Conservation (phyloP, 1,140 invertebrate genomes). For the Lordiphosa mommai region DNA sequence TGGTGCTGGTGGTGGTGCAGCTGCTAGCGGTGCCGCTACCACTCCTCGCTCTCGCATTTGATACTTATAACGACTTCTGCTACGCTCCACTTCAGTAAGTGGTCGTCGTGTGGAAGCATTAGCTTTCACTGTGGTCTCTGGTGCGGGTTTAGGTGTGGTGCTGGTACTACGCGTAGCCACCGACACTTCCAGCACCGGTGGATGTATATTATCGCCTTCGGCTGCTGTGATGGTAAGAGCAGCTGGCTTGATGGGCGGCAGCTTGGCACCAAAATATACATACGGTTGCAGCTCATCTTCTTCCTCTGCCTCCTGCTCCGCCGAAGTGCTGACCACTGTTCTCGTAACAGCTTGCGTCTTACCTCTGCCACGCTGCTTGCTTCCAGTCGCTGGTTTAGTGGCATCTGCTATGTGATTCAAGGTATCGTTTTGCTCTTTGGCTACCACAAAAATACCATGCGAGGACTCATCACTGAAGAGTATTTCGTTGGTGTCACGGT, state of each 20-base stretch:
- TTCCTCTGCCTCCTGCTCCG: constrained; percentile 49
- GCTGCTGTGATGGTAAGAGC: constrained; percentile 80
- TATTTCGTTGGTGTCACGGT: constrained; percentile 74
- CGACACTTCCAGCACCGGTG: constrained; percentile 64
- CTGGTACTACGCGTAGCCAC: constrained; percentile 47
- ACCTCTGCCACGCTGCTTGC: constrained; percentile 33
- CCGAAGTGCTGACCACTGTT: constrained; percentile 16
- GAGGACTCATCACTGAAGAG: constrained; percentile 77
- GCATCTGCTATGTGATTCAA: constrained; percentile 66
- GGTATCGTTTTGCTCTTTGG: constrained; percentile 73
- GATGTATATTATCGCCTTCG: constrained; percentile 66
- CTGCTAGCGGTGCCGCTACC: constrained; percentile 2
- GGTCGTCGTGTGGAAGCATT: constrained; percentile 51
- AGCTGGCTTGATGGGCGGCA: constrained; percentile 82
- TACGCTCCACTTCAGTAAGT: constrained; percentile 60
- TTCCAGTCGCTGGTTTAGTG: constrained; percentile 18
- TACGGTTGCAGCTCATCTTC: constrained; percentile 86
- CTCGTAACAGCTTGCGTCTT: constrained; percentile 17
- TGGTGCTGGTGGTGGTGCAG: constrained; percentile 15
- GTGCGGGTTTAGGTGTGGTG: not conserved
- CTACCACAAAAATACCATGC: constrained; percentile 70
- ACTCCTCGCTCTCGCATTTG: constrained; percentile 80
- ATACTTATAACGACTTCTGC: constrained; percentile 77
- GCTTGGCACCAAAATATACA: constrained; percentile 85
- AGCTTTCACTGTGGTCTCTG: constrained; percentile 17